Conservation (phyloP, 1,140 invertebrate species). For the Listronotus oregonensis region DNA sequence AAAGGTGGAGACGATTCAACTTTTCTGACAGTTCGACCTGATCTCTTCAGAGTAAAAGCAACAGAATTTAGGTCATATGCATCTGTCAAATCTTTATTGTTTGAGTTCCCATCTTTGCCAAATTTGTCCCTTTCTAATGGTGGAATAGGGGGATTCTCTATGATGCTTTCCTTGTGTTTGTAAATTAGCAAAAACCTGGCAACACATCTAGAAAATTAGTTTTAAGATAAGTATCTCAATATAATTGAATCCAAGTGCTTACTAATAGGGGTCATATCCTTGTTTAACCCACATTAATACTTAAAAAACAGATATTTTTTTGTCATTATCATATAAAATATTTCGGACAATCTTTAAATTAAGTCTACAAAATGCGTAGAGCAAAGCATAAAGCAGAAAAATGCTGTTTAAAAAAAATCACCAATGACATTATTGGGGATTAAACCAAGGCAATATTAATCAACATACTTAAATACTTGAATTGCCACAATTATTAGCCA, state of each 20-base stretch:
- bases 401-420: no score
- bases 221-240: background rate
- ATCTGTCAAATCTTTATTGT: conserved; percentile 50
- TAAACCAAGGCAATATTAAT: conserved; percentile 12
- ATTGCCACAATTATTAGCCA: conserved; percentile 75
- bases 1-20: conserved; percentile 68
- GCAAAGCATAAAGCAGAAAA: no score
- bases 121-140: conserved; percentile 66
- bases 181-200: conserved; percentile 69
- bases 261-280: no score
- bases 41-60: conserved; percentile 67
- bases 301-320: no score
- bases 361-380: no score
- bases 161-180: conserved; percentile 72
- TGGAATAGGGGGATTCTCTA: conserved; percentile 72
- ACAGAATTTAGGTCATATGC: conserved; percentile 55
- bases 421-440: no score
- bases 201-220: conserved; percentile 64
- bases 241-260: no score
- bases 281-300: no score
- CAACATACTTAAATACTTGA: conserved; percentile 72
- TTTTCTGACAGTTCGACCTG: conserved; percentile 73
- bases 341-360: no score
- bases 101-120: conserved; percentile 45
- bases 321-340: no score